Evolutionary conservation across 2,797 vertebrate genomes (phyloP).

Genomic region (Tolypeutes matacus): DNA sequence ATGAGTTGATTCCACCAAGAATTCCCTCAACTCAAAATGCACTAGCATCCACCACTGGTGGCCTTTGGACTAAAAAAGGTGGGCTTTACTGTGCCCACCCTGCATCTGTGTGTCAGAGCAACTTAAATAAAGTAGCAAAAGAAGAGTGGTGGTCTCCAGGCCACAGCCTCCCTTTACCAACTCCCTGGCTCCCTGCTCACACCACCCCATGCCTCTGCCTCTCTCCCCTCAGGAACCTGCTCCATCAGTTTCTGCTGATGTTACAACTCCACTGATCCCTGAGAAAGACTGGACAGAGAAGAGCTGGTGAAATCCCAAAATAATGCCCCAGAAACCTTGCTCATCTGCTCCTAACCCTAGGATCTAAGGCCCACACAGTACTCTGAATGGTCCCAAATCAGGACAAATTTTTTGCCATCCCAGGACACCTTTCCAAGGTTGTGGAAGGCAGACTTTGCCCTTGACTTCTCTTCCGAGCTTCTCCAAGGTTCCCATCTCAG

Average conservation of each 20-base stretch:
- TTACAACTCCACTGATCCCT: neutral
- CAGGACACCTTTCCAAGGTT: neutral
- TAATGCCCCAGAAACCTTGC: neutral
- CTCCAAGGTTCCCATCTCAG: neutral
- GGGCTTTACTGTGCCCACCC: neutral
- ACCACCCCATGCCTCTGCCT: neutral
- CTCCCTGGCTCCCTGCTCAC: neutral
- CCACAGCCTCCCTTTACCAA: neutral
- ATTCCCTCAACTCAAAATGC: neutral
- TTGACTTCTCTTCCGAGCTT: neutral
- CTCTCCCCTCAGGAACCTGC: too few species aligned
- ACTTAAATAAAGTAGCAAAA: neutral
- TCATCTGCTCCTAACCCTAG: neutral
- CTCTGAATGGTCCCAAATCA: neutral
- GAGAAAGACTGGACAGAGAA: neutral
- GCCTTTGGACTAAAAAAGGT: too few species aligned
- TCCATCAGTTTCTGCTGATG: neutral
- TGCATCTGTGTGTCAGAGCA: neutral
- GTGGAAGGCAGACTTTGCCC: neutral
- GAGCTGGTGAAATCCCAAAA: neutral
- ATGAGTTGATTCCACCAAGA: neutral
- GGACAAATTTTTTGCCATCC: neutral
- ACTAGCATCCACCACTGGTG: neutral
- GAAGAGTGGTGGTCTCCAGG: neutral
- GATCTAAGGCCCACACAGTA: neutral